Evolutionary conservation across 2,888 invertebrate genomes (phyloP).

Genomic region (Coelopa pilipes): DNA sequence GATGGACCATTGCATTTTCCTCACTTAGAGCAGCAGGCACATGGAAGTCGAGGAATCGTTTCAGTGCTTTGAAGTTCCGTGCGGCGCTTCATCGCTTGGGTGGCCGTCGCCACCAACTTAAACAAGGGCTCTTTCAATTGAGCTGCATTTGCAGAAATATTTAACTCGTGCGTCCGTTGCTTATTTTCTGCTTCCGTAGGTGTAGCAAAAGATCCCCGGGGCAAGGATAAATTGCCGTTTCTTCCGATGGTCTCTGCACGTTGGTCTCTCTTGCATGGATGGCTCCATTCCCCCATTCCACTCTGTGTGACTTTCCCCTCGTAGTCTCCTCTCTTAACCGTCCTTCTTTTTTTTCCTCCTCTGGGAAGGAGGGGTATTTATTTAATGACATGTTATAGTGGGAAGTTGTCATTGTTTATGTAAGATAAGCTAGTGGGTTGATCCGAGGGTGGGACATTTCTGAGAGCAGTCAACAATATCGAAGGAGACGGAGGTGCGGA

Average conservation of each 20-base stretch:
- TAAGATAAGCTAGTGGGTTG: too few relatives aligned
- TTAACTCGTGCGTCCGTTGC: conserved; percentile 14
- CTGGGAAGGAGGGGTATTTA: too few relatives aligned
- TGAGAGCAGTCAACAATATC: too few relatives aligned
- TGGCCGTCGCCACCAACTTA: conserved; percentile 2
- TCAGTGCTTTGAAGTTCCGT: background rate
- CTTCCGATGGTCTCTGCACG: background rate
- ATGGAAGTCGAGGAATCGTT: conserved; percentile 1
- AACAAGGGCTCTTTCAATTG: conserved; percentile 21
- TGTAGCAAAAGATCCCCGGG: conserved; percentile 15
- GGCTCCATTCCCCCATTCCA: too few relatives aligned
- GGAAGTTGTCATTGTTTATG: too few relatives aligned
- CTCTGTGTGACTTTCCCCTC: too few relatives aligned
- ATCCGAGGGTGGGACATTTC: too few relatives aligned
- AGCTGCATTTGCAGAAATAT: conserved; percentile 25
- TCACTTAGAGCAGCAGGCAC: background rate
- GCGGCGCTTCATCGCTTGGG: background rate
- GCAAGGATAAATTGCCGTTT: background rate
- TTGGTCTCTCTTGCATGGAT: conserved; percentile 9
- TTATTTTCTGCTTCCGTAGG: conserved; percentile 16
- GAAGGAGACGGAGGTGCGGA: too few relatives aligned
- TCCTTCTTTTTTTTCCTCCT: too few relatives aligned
- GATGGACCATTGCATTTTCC: background rate
- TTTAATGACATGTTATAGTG: too few relatives aligned
- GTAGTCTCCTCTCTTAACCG: too few relatives aligned